phyloP scores from a whole-genome alignment of 2,797 vertebrate genomes.

The Lacerta agilis region DNA sequence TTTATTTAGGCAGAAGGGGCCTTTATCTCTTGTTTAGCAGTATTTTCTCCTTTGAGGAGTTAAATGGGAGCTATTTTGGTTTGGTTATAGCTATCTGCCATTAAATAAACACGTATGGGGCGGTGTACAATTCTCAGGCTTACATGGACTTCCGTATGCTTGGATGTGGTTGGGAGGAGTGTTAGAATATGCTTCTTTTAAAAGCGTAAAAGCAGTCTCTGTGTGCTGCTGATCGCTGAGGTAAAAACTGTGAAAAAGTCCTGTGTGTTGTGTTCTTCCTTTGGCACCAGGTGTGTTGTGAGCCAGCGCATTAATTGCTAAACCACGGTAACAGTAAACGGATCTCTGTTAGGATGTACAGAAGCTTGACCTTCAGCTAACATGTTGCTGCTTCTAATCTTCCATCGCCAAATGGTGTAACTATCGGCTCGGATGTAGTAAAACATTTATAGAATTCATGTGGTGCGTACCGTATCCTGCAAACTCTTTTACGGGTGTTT shows the following conservation, averaged over 20 bases:
- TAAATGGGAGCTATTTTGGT: background rate
- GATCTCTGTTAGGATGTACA: background rate
- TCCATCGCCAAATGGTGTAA: background rate
- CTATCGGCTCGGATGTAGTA: background rate
- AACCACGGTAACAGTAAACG: background rate
- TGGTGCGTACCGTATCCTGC: background rate
- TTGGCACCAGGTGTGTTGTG: background rate
- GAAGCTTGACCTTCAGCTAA: background rate
- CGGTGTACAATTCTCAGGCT: background rate
- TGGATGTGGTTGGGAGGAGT: slow-evolving; percentile 34
- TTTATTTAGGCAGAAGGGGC: slow-evolving; percentile 21
- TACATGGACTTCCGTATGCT: slow-evolving; percentile 5
- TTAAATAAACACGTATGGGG: background rate
- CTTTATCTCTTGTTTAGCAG: background rate
- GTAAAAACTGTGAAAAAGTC: background rate
- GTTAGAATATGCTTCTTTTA: background rate
- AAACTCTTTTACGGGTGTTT: background rate
- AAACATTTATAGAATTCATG: background rate
- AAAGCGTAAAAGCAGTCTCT: background rate
- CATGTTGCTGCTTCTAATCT: background rate
- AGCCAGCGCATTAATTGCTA: background rate
- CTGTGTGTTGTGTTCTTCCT: background rate
- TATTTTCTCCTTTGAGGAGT: slow-evolving; percentile 25
- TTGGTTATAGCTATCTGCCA: background rate
- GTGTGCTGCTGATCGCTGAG: background rate